Evolutionary conservation across 2,113 vertebrate genomes (phyloP).

Genomic region (Myrmecobius fasciatus): DNA sequence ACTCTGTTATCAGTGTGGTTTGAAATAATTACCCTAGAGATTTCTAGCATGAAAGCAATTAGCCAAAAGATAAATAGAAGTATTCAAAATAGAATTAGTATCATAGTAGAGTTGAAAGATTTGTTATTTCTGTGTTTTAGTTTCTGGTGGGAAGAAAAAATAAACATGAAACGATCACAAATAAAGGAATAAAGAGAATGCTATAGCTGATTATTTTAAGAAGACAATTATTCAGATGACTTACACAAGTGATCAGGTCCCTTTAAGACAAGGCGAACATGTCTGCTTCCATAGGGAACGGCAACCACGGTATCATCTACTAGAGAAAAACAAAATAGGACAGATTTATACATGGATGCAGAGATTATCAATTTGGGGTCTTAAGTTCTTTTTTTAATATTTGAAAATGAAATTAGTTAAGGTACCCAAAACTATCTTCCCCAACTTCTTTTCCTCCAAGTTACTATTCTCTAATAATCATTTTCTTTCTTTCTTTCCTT

Average conservation of each 20-base stretch:
- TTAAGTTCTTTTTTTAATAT: background rate
- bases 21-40: conserved; percentile 64
- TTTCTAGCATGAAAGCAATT: conserved; percentile 54
- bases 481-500: too few relatives aligned
- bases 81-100: conserved; percentile 38
- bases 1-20: conserved; percentile 65
- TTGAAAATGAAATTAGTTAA: background rate
- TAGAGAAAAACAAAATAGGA: conserved; percentile 77
- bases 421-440: background rate
- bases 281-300: conserved; percentile 94
- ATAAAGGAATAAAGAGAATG: conserved; percentile 42
- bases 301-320: conserved; percentile 93
- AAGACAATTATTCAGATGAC: conserved; percentile 79
- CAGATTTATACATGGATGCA: background rate
- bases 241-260: conserved; percentile 98
- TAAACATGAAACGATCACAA: conserved; percentile 47
- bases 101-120: conserved; percentile 50
- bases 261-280: conserved; percentile 94
- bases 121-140: conserved; percentile 49
- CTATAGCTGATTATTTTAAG: conserved; percentile 22
- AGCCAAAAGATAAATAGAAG: conserved; percentile 67
- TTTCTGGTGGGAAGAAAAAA: conserved; percentile 67
- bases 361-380: background rate
- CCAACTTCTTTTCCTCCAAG: background rate
- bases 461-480: background rate